Conservation (phyloP, 2,888 invertebrate genomes). For the Pseudococcus viburni region DNA sequence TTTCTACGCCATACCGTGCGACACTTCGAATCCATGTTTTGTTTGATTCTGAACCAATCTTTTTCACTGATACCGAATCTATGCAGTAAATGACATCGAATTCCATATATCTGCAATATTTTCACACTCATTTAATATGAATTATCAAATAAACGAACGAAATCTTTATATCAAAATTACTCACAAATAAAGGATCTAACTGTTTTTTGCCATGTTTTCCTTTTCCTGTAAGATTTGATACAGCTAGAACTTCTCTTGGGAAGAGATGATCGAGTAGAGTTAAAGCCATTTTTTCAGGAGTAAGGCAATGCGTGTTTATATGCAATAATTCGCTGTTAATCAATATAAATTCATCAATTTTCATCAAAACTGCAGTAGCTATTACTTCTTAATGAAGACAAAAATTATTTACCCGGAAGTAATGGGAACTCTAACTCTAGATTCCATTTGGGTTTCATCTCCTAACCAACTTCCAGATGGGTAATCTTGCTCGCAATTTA, state of each 20-base stretch:
- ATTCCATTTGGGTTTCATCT: constrained; percentile 73
- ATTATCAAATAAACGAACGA: not conserved
- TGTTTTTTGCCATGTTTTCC: constrained; percentile 74
- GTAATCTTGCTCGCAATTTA: constrained; percentile 72
- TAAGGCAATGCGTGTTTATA: constrained; percentile 73
- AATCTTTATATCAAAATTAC: constrained; percentile 68
- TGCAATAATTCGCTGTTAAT: constrained; percentile 72
- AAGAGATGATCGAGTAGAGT: constrained; percentile 74
- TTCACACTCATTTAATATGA: not conserved
- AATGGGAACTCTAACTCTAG: constrained; percentile 73
- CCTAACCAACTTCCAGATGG: constrained; percentile 74
- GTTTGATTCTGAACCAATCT: constrained; percentile 74
- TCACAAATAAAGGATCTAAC: constrained; percentile 74
- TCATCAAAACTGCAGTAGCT: not conserved
- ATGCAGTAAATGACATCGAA: constrained; percentile 73
- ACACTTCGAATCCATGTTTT: constrained; percentile 75
- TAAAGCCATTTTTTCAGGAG: constrained; percentile 75
- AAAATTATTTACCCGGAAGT: constrained; percentile 66
- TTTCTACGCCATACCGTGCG: constrained; percentile 72
- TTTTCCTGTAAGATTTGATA: constrained; percentile 74
- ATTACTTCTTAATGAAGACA: not conserved
- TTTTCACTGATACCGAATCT: constrained; percentile 73
- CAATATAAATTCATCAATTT: constrained; percentile 15
- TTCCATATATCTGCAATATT: constrained; percentile 70
- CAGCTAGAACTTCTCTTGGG: constrained; percentile 73